Evolutionary conservation across 2,888 invertebrate species (phyloP), one percentile per base, ranked within the genome.

Genomic region (Stomorhina lunata): DNA sequence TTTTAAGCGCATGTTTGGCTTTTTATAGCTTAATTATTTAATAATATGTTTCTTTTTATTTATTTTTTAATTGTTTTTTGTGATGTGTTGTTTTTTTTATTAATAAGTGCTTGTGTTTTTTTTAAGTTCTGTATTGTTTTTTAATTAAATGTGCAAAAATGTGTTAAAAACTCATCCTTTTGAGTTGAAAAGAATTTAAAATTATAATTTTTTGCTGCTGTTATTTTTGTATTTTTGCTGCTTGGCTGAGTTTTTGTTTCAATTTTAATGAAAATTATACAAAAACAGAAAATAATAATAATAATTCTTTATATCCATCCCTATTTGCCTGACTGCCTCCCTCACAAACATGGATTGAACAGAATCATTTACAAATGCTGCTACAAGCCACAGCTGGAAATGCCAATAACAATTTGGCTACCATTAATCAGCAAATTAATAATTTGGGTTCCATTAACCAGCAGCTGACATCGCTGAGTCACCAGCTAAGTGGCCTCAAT

Each of bases 391-490:
- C 89, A 76, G 82, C 82, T 34, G 82, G 82, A 22, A 88, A 88
- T 85, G 90, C 89, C 85, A 91, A 90, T 86, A 91, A 91, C 83
- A 91, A 89, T 57, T 84, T 91, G 87, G 90, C 91, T 81, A 88
- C 90, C 72, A 91, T 91, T 81, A 91, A 89, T 80, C 91, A 91
- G 83, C 91, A 91, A 82, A 89, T 91, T 69, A 91, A 87, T 85
- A 91, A 88, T 85, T 84, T 91, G 84, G 91, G 91, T 80, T 89
- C 89, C 81, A 91, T 91, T 80, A 91, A 91, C 85, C 91, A 91
- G 83, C 91, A 91, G 84, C 76, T 91, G 80, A 90, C 88, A 34
- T 88, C 90, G 57, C 86, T 91, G 43, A 91, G 90, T 71, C 90
- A 91, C 37, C 91, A 91, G 83, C 83, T 91, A 79, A 91, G 89